phyloP scores from a whole-genome alignment of 2,888 invertebrate species.

The Cantharis lateralis region DNA sequence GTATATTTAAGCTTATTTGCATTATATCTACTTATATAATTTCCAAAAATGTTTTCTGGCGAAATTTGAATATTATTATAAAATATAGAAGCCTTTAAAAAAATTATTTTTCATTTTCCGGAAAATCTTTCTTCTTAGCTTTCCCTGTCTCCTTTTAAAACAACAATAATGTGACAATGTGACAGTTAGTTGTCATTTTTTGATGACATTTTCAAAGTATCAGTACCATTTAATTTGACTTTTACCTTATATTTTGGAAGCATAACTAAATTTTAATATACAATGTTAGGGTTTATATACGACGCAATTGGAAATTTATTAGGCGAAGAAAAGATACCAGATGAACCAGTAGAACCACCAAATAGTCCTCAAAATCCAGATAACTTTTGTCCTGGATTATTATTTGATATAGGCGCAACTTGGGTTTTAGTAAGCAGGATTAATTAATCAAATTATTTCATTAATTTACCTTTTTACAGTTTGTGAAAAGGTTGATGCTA shows the following conservation, averaged over 20 bases:
- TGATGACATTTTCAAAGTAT: not conserved
- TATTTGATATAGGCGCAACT: conserved; percentile 25
- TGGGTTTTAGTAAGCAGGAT: conserved; percentile 30
- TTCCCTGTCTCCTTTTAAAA: too few relatives aligned
- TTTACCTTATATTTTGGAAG: not conserved
- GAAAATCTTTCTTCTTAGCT: too few relatives aligned
- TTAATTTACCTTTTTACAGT: conserved; percentile 13
- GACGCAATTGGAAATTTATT: conserved; percentile 7
- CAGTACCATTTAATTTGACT: not conserved
- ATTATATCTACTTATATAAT: too few relatives aligned
- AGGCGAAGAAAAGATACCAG: not conserved
- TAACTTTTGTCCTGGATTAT: conserved; percentile 28
- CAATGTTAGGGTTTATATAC: conserved; percentile 11
- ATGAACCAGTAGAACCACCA: not conserved
- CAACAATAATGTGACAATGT: not conserved
- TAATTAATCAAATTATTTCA: not conserved
- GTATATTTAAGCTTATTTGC: not conserved
- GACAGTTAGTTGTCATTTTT: not conserved
- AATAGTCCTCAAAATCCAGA: conserved; percentile 9
- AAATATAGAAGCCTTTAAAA: too few relatives aligned
- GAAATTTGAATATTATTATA: too few relatives aligned
- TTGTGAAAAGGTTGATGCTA: conserved; percentile 21
- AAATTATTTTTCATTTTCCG: too few relatives aligned
- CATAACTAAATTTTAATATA: not conserved
- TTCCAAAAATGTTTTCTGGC: too few relatives aligned